Evolutionary conservation across 2,888 invertebrate species (phyloP), one percentile per base, ranked within the genome.

Genomic region (Clostera curtula): DNA sequence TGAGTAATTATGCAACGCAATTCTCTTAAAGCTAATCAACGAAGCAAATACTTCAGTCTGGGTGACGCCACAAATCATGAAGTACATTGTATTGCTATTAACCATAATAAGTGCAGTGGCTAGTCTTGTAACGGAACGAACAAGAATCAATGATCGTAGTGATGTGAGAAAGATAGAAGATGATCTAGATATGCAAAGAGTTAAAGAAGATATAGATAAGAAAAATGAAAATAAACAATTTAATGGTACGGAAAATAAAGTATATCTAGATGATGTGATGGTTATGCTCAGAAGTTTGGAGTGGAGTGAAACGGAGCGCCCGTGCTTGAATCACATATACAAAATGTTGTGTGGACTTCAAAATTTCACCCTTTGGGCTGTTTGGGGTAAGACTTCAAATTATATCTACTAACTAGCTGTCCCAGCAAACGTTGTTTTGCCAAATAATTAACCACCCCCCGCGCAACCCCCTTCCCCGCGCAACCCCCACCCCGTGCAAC

Each of bases 321-420:
- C 65, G 0, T 83, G 83, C 29, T 40, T 79, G 33, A 54, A 71
- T 14, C 60, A 71, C 15, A 77, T 79, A 1, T 40, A 72, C 13
- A 36, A 43, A n/a, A 37, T 80, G 49, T 51, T 83, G 6, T 47
- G 56, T 3, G 61, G 61, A 23, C 54, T 87, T 40, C 75, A 80
- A 43, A 87, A 87, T 46, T 80, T 85, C 32, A 86, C 86, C 1
- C 43, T 86, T 9, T 87, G 86, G 86, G 85, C 87, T 0, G 82
- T 85, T 38, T 85, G 86, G 83, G 76, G 87, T 86, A 56, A 75
- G 85, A 74, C 16, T 14, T 31, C 13, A 10, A 22, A 18, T 13
- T 10, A 16, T 23, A 10, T 15, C n/a, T 3, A 10, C 8, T 6
- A 21, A n/a, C n/a, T n/a, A n/a, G n/a, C n/a, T n/a, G n/a, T n/a